phyloP scores from a whole-genome alignment of 2,888 invertebrate species.

The Linnaemya tessellans region DNA sequence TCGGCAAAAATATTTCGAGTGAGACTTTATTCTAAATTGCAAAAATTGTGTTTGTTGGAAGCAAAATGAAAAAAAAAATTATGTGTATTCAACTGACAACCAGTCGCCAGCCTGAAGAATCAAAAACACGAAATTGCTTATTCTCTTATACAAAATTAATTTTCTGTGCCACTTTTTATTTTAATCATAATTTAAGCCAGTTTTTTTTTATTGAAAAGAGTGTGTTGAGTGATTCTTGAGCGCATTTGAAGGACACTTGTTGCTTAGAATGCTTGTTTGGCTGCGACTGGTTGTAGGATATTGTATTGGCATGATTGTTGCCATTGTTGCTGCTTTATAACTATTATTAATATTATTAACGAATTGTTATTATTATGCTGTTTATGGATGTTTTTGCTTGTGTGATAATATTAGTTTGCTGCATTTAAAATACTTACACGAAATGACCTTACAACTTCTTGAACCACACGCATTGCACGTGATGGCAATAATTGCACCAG shows the following conservation, averaged over 20 bases:
- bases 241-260: slow-evolving; percentile 56
- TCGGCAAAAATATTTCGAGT: too few relatives aligned
- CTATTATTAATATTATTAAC: slow-evolving; percentile 3
- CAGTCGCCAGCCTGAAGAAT: too few relatives aligned
- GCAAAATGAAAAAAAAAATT: too few relatives aligned
- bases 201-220: slow-evolving; percentile 33
- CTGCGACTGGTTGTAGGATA: slow-evolving; percentile 30
- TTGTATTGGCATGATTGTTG: not conserved
- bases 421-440: slow-evolving; percentile 78
- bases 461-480: slow-evolving; percentile 83
- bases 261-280: slow-evolving; percentile 60
- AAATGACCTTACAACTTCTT: slow-evolving; percentile 83
- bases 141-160: slow-evolving; percentile 11
- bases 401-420: slow-evolving; percentile 7
- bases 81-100: too few relatives aligned
- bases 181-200: not conserved
- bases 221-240: slow-evolving; percentile 40
- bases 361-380: not conserved
- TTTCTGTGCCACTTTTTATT: slow-evolving; percentile 12
- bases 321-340: not conserved
- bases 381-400: not conserved
- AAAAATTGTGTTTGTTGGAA: not conserved
- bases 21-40: too few relatives aligned
- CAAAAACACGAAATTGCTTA: slow-evolving; percentile 19
- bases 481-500: slow-evolving; percentile 82